Base-by-base conservation (phyloP, 1,140 invertebrate species). In the fruit fly (Drosophila melanogaster) region DNA sequence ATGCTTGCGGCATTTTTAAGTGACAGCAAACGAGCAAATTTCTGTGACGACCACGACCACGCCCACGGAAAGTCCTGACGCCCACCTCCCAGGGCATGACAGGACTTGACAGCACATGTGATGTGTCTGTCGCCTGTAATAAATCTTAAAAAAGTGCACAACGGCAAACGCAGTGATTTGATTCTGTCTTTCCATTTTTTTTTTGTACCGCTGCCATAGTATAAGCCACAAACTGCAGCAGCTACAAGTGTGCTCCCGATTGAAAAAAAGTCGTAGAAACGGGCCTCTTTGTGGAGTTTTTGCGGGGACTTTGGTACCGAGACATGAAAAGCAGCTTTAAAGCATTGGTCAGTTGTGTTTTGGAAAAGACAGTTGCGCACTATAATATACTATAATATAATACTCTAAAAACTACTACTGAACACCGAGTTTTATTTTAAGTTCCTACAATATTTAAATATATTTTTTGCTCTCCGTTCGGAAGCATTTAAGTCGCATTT, bases 1-100 rank as follows among this genome's bases (percentile, higher is more conserved):
- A 89, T 89, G 79, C 84, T 87, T 87, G 84, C 84, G 79, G 76
- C 79, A 89, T 89, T 89, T 84, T 89, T 89, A 89, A 87, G 84
- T 84, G 85, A 87, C 84, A 89, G 84, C 71, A 79, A 87, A 83
- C 79, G 76, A 89, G 83, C 62, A 87, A 87, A 79, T 87, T 86
- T 86, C 60, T 87, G 71, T 65, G 61, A 53, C 65, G 43, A 71
- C 50, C 44, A 50, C 22, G 43, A 51, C 62, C 44, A 51, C 64
- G 43, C 15, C 59, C 71, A n/a, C 19, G n/a, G 10, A 19, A 30
- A 49, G 38, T 40, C 30, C 30, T 30, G 7, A 30, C 38, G 22
- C 15, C 69, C 41, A 22, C 19, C 60, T 22, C 54, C 41, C 53
- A 19, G 30, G 62, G 57, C 38, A 37, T 74, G 79, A 74, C 77